Evolutionary conservation across 23 tunicate genomes (phyloP).

Genomic region (Phallusia fumigata): DNA sequence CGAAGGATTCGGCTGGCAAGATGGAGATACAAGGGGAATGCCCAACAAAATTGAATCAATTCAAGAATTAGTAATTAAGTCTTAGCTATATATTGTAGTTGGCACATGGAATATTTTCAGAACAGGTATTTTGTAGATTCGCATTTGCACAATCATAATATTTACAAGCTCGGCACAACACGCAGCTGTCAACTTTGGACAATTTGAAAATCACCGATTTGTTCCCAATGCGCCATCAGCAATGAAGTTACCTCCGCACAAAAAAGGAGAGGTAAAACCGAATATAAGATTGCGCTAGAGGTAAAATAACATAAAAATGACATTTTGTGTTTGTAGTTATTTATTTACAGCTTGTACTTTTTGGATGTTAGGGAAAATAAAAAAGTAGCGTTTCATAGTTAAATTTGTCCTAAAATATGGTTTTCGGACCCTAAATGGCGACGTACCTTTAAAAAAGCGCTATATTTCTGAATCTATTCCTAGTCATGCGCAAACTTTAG

Average conservation of each 20-base stretch:
- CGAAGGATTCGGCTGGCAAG: not conserved
- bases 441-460: too few species aligned
- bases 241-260: slow-evolving; percentile 69
- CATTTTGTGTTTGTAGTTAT: not conserved
- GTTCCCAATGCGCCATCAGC: slow-evolving; percentile 54
- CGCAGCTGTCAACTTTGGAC: slow-evolving; percentile 59
- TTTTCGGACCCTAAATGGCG: too few species aligned
- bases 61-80: not conserved
- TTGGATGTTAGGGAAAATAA: too few species aligned
- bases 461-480: too few species aligned
- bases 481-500: too few species aligned
- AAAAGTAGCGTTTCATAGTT: too few species aligned
- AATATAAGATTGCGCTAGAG: not conserved
- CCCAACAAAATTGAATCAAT: not conserved
- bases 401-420: too few species aligned
- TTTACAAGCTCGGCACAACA: slow-evolving; percentile 54
- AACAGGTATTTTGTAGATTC: slow-evolving; percentile 10
- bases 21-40: slow-evolving; percentile 8
- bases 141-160: slow-evolving; percentile 34
- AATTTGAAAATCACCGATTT: slow-evolving; percentile 49
- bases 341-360: too few species aligned
- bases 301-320: too few species aligned
- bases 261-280: slow-evolving; percentile 60
- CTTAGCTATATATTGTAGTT: not conserved
- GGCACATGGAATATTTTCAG: not conserved